These are phyloP conservation scores for Caligus rogercresseyi DNA, from an alignment of 1,140 invertebrate genomes.

Conservation along the genomic window DNA sequence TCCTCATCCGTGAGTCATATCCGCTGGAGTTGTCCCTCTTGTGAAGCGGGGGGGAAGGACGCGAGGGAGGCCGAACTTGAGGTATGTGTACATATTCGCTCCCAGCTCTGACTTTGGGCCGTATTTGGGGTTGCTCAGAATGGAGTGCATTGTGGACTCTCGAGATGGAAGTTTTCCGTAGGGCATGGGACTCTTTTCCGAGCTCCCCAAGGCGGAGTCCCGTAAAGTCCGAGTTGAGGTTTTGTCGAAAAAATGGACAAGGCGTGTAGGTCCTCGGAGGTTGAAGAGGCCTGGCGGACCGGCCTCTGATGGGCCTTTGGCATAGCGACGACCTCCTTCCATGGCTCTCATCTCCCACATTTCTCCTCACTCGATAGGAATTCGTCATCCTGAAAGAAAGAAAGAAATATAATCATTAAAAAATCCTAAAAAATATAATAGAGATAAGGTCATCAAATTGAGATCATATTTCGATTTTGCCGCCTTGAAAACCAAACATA, in stretches of 20 bases:
- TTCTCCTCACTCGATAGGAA: too few species aligned
- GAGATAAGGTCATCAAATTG: too few species aligned
- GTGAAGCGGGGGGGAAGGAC: constrained; percentile 55
- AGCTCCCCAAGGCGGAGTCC: constrained; percentile 72
- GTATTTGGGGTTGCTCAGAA: constrained; percentile 50
- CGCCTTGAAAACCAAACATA: too few species aligned
- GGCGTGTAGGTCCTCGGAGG: constrained; percentile 49
- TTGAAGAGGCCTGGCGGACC: too few species aligned
- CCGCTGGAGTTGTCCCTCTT: constrained; percentile 51
- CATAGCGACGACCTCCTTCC: background rate
- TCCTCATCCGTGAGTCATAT: constrained; percentile 60
- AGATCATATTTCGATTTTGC: too few species aligned
- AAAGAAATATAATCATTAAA: too few species aligned
- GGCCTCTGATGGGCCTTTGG: background rate
- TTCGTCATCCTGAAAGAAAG: too few species aligned
- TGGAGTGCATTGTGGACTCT: constrained; percentile 80
- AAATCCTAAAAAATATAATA: too few species aligned
- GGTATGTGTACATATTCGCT: constrained; percentile 74
- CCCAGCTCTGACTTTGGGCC: constrained; percentile 53
- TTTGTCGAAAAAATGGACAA: constrained; percentile 93
- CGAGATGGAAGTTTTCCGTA: constrained; percentile 81
- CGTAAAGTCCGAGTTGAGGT: constrained; percentile 82
- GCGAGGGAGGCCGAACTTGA: constrained; percentile 75
- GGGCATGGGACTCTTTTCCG: constrained; percentile 68
- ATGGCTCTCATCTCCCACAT: background rate